Conservation (phyloP, 2,797 vertebrate genomes). For the Siniperca scherzeri region DNA sequence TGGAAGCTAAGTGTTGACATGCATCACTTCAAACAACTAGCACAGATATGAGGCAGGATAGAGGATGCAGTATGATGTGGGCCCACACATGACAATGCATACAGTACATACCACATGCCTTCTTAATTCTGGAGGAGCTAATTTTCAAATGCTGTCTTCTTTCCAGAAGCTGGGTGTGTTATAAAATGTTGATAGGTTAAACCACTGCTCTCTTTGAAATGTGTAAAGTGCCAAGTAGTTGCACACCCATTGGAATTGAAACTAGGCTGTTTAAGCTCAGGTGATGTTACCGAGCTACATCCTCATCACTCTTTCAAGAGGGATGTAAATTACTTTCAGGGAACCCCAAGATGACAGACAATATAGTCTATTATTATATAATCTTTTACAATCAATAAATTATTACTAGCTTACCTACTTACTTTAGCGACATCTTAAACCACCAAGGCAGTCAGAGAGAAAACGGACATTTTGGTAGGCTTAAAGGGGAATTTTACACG, state of each 20-base stretch:
- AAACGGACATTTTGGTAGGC: not conserved
- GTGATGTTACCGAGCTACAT: not conserved
- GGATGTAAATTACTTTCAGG: not conserved
- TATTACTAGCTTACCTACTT: not conserved
- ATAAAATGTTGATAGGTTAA: not conserved
- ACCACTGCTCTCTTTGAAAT: not conserved
- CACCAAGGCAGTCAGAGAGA: not conserved
- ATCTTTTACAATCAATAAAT: no score
- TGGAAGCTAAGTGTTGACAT: constrained; percentile 15
- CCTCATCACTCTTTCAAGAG: not conserved
- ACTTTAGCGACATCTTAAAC: not conserved
- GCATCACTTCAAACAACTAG: constrained; percentile 33
- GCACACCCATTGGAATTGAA: not conserved
- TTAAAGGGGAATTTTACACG: not conserved
- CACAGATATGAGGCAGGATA: constrained; percentile 4
- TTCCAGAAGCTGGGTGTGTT: not conserved
- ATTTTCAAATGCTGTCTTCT: not conserved
- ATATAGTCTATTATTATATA: not conserved
- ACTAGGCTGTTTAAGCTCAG: not conserved
- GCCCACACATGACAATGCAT: not conserved
- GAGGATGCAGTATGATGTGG: not conserved
- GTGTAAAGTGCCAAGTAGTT: not conserved
- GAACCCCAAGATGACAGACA: not conserved
- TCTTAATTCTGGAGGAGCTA: not conserved
- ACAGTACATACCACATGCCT: not conserved